Evolutionary conservation across 2,113 vertebrate species (phyloP).

Genomic region (Upupa epops): DNA sequence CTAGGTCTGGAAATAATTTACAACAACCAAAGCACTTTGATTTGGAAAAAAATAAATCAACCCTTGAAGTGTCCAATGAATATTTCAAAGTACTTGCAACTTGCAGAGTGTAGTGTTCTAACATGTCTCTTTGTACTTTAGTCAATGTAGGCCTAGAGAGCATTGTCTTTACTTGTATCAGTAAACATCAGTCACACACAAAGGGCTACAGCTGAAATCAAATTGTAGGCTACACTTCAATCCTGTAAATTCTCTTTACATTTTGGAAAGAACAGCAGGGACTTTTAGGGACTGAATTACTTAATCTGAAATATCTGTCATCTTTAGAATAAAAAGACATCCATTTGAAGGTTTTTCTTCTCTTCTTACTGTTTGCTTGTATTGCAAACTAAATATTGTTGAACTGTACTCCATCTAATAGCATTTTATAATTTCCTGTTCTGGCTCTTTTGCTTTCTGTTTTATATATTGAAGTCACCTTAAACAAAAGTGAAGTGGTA

Average conservation of each 20-base stretch:
- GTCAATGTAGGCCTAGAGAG: background rate
- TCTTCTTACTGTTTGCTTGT: background rate
- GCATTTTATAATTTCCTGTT: background rate
- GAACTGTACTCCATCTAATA: accelerated
- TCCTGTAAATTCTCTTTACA: background rate
- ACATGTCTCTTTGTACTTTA: background rate
- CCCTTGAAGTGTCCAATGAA: constrained; percentile 36
- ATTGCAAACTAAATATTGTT: background rate
- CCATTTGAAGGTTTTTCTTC: background rate
- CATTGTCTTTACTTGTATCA: background rate
- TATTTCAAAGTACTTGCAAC: constrained; percentile 20
- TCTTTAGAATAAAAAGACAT: background rate
- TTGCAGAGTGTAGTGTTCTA: constrained; percentile 27
- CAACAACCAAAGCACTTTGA: background rate
- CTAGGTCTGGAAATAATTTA: background rate
- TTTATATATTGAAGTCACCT: background rate
- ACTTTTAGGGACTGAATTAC: background rate
- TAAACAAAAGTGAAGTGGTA: background rate
- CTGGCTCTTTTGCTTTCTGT: background rate
- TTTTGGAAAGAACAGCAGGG: background rate
- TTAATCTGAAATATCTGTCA: background rate
- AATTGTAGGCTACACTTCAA: background rate
- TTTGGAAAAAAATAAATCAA: background rate
- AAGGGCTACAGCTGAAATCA: constrained; percentile 11
- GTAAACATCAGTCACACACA: constrained; percentile 18